A percentile compares a stretch with the other conserved stretches of the same genome.
Conservation (phyloP, 2,113 vertebrate genomes). For the Progne subis region DNA sequence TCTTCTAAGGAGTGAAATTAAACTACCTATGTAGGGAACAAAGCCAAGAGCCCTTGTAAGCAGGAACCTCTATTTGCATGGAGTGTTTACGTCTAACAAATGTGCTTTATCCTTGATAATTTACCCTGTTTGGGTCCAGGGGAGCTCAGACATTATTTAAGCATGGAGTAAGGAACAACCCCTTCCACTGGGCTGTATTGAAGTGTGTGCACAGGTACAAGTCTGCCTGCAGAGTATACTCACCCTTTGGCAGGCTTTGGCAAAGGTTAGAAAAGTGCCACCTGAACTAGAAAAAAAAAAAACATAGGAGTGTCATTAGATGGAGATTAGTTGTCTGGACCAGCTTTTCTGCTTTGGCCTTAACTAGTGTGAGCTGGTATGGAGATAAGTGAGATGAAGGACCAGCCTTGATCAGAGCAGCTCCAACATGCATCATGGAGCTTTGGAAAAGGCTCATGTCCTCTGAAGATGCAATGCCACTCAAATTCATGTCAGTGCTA, state of each 20-base stretch:
- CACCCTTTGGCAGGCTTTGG: background rate
- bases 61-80: background rate
- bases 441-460: background rate
- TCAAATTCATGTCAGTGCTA: background rate
- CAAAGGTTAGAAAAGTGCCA: background rate
- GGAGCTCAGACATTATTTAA: background rate
- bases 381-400: background rate
- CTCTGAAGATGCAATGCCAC: background rate
- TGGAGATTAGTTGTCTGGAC: background rate
- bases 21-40: background rate
- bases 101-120: background rate
- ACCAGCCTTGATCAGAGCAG: background rate
- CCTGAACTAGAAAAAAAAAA: background rate
- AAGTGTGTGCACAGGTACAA: background rate
- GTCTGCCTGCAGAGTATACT: background rate
- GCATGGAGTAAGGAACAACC: background rate
- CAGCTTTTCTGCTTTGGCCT: background rate
- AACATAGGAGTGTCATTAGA: background rate
- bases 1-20: background rate
- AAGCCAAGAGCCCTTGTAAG: constrained; percentile 17
- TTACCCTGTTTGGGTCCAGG: background rate
- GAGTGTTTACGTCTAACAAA: background rate
- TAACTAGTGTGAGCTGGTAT: background rate
- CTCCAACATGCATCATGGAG: background rate
- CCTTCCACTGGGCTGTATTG: background rate